Base-by-base conservation (phyloP, 2,113 vertebrate genomes). In the Arenaria interpres region DNA sequence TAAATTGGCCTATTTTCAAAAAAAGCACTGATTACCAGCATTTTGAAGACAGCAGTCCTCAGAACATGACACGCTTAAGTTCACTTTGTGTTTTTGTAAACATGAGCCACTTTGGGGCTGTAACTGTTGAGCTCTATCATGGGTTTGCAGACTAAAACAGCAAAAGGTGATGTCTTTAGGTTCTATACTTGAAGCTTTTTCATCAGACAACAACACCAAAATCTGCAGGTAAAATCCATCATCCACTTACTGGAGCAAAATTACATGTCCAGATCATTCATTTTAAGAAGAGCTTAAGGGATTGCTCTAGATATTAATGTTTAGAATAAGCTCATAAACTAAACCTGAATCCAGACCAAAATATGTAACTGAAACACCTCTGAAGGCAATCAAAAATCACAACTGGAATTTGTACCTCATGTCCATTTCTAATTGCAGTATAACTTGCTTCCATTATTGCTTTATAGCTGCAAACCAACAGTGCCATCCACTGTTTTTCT, bases 401-500 rank as follows among this genome's bases (percentile, higher is more conserved):
- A 90, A 59, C 76, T 95, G 80, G 30, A 96, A 87, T 83, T 87
- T 88, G 23, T 75, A 69, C 10, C 20, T 83, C 39, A 35, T 87
- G 46, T 23, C 50, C 7, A 2, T 85, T 67, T 95, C 53, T 92
- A 89, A 93, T 66, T 93, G 80, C 88, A 69, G 62, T 32, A 27
- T 73, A 73, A 50, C 73, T 85, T 72, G 8, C 89, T 94, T 85
- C 86, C 83, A 64, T 85, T 90, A 89, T 51, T 57, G 41, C 94
- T 95, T 92, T 94, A 95, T 75, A 92, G 90, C 95, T 95, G 92
- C 92, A 97, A 97, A 97, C 95, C 97, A 97, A 97, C 96, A 97
- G 89, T 97, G 97, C 96, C 96, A 97, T 97, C 96, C 94, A 88
- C 96, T 97, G 97, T 97, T 97, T 95, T 94, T 59, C 86, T 88